Base-by-base conservation (phyloP, 2,113 vertebrate genomes). In the Labeo rohita region DNA sequence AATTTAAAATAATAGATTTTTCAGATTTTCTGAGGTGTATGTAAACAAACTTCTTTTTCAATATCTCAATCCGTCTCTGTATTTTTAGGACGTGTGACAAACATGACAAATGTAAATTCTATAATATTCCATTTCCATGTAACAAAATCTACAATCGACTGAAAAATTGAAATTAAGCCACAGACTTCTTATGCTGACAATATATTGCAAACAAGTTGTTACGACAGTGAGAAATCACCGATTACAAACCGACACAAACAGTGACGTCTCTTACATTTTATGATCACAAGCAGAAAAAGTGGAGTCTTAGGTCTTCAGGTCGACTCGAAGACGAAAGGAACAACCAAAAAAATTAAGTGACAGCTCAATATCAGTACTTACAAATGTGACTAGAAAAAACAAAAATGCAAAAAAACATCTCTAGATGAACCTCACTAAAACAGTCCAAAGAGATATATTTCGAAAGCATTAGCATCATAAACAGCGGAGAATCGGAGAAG, bases 171-270 rank as follows among this genome's bases (percentile, higher is more conserved):
- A 45, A 82, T 50, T 7, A 68, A 82, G 78, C 59, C 54, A 80
- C 39, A 65, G 2, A 23, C 47, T 68, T 68, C 56, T 45, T 82
- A 18, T 82, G 47, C 28, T 54, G 47, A 70, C 80, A 39, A 70
- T 82, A 82, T 82, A 54, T 82, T 82, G 63, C 47, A 70, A 82
- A 82, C 63, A 82, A 68, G 80, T 68, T 70, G 59, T 81, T 81
- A 81, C 79, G 43, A 82, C 28, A 70, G 47, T 52, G 80, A 49
- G 59, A 81, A 81, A 70, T 54, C 63, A 70, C 63, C 28, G 2
- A 80, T 65, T 47, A 70, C 63, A 81, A 66, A 66, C 61, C 45
- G 8, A 81, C 47, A 82, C 80, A 52, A 82, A 70, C 80, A 70
- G 80, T 82, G 65, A 82, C n/a, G 61, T 68, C 16, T 66, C 47